Base-by-base conservation (phyloP, 2,888 invertebrate species). In the Argynnis bischoffii region DNA sequence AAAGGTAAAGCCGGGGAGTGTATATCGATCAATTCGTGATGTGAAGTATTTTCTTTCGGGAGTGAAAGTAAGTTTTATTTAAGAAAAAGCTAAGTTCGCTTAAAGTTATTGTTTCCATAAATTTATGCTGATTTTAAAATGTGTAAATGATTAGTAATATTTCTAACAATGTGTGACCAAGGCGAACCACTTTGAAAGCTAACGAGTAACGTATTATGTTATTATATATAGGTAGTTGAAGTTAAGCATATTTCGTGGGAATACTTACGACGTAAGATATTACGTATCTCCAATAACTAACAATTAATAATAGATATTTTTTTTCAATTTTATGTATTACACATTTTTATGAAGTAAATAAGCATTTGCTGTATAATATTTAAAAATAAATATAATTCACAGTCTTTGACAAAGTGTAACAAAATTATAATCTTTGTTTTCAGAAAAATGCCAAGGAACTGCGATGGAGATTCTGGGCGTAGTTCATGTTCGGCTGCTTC, bases 401-500 rank as follows among this genome's bases (percentile, higher is more conserved):
- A n/a, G 15, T 48, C 6, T 2, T n/a, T 16, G 21, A 26, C 16
- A 35, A 6, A 14, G n/a, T 35, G n/a, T 11, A 59, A 50, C 41
- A 35, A 50, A 2, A 4, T n/a, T 41, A 51, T 63, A 60, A 69
- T 66, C 67, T 74, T 69, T 60, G 56, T 63, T 86, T 87, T 66
- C 81, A 89, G 88, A 70, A 79, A 67, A 69, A 92, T 90, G 90
- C 82, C 79, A 61, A 89, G 86, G 11, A 83, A 86, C 69, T 90
- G 84, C 70, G 92, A 93, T 75, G 93, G 90, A 76, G 93, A 93
- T 74, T 93, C 93, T 1, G 92, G 93, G 3, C 86, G 90, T 46
- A 93, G 92, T 76, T 90, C 93, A 56, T 92, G 93, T 74, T 93
- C 93, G 35, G 91, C 91, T 4, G 86, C 88, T 3, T 93, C 93